phyloP scores from a whole-genome alignment of 2,113 vertebrate genomes.

The Psilopogon haemacephalus region DNA sequence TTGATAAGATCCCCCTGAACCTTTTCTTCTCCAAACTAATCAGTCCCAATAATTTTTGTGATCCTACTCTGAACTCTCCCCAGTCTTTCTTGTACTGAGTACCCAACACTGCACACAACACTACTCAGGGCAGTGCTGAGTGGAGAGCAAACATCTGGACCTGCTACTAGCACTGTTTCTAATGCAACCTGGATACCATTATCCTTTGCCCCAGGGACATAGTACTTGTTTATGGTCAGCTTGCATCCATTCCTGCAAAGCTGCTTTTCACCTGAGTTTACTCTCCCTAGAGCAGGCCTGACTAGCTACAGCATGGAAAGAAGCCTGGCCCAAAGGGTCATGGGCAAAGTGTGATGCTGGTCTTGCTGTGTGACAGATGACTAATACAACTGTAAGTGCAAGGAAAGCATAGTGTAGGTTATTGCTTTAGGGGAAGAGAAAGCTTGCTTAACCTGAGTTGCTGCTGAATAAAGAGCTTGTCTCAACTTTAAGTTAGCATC shows the following conservation, averaged over 20 bases:
- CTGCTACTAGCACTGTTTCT: background rate
- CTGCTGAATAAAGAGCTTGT: background rate
- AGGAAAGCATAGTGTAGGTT: background rate
- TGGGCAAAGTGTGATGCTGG: background rate
- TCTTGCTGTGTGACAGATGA: fast-evolving
- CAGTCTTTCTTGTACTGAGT: background rate
- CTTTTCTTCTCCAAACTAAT: too few relatives aligned
- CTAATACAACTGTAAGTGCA: fast-evolving
- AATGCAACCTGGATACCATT: background rate
- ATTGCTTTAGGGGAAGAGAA: background rate
- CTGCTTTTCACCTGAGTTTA: background rate
- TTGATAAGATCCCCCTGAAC: too few relatives aligned
- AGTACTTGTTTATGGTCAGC: background rate
- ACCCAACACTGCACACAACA: background rate
- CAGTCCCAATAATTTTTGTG: background rate
- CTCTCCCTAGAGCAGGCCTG: background rate
- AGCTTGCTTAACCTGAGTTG: background rate
- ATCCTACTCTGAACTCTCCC: background rate
- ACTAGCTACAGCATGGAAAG: background rate
- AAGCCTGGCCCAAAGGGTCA: background rate
- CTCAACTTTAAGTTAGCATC: background rate
- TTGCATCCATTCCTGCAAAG: background rate
- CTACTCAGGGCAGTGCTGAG: background rate
- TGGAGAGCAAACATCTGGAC: background rate
- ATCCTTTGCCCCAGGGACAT: background rate